Percentiles rank a stretch among this genome's conserved stretches.
phyloP scores from a whole-genome alignment of 1,140 invertebrate genomes.

The Frieseomelitta varia region DNA sequence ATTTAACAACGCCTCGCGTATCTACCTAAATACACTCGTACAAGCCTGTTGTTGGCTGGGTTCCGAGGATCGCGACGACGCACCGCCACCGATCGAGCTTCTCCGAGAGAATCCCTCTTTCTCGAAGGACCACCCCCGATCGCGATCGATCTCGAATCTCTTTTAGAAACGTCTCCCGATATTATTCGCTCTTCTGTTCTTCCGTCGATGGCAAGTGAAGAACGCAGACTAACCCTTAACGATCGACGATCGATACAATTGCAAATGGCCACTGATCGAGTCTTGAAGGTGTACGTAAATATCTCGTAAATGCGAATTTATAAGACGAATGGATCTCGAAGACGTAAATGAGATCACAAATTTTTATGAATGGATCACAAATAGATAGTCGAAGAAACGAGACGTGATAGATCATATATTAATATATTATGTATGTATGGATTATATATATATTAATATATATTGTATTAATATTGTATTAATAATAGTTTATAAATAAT shows the following conservation, averaged over 20 bases:
- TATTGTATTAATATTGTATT: too few relatives aligned
- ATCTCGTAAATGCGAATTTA: too few relatives aligned
- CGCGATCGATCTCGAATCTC: not conserved
- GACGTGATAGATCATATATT: not conserved
- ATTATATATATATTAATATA: too few relatives aligned
- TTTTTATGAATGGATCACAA: not conserved
- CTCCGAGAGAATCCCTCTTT: constrained; percentile 48
- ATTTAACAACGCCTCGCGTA: constrained; percentile 78
- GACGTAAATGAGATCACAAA: not conserved
- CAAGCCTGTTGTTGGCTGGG: constrained; percentile 76
- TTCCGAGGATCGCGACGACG: constrained; percentile 66
- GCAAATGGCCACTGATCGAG: not conserved
- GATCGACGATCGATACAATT: not conserved
- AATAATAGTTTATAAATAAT: too few relatives aligned
- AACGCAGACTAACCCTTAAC: not conserved
- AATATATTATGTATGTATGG: too few relatives aligned
- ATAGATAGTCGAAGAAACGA: not conserved
- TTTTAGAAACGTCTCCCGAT: not conserved
- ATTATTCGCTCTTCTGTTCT: not conserved
- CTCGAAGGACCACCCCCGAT: not conserved
- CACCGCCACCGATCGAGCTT: constrained; percentile 66
- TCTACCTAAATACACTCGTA: constrained; percentile 81
- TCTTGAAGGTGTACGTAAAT: not conserved
- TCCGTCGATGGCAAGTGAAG: not conserved
- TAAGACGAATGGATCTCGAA: too few relatives aligned